phyloP scores from a whole-genome alignment of 2,797 vertebrate genomes.

The Paedocypris micromegethes region DNA sequence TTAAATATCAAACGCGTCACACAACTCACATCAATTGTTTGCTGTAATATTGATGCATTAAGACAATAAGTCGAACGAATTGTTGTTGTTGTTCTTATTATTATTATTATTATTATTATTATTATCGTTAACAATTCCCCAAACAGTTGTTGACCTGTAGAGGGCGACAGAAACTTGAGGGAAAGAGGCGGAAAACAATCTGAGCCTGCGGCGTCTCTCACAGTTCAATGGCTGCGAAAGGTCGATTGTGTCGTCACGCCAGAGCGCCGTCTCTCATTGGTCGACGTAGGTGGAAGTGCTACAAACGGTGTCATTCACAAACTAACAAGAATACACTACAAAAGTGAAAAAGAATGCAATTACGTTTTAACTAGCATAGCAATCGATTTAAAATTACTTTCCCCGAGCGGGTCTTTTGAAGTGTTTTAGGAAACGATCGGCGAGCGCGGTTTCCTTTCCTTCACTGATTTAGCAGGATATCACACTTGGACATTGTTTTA shows the following conservation, averaged over 20 bases:
- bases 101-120: no score
- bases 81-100: no score
- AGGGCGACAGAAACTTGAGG: constrained; percentile 31
- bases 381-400: background rate
- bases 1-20: no score
- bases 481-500: constrained; percentile 27
- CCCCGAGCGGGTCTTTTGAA: constrained; percentile 1
- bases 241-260: constrained; percentile 58
- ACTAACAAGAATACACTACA: constrained; percentile 29
- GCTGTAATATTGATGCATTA: no score
- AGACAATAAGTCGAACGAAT: no score
- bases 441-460: constrained; percentile 18
- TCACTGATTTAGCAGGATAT: constrained; percentile 36
- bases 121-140: no score
- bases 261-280: constrained; percentile 40
- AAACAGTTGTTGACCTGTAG: constrained; percentile 15
- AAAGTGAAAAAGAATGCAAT: constrained; percentile 13
- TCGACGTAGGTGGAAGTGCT: constrained; percentile 37
- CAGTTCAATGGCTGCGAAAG: constrained; percentile 45
- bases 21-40: no score
- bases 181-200: constrained; percentile 3
- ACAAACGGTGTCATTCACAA: constrained; percentile 36
- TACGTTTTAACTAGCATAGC: constrained; percentile 4
- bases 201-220: constrained; percentile 24
- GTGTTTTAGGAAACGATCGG: background rate